These are phyloP conservation scores for Blastobasis adustella DNA, from an alignment of 2,888 invertebrate species.

Conservation along the genomic window DNA sequence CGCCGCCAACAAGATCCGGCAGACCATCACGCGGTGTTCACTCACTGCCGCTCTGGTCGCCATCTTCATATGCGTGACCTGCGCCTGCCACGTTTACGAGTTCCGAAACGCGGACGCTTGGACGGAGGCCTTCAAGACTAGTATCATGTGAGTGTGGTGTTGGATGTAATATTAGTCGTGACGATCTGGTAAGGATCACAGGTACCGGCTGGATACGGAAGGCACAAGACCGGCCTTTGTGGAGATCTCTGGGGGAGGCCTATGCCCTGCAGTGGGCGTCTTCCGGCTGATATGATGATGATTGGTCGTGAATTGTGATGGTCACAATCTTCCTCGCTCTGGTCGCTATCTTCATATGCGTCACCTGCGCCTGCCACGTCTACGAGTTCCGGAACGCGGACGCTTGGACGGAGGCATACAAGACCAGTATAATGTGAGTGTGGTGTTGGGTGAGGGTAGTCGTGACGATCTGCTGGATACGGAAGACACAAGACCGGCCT, in stretches of 20 bases:
- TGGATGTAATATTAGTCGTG: no score
- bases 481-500: no score
- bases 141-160: conserved; percentile 84
- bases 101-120: conserved; percentile 84
- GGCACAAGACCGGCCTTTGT: no score
- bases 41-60: conserved; percentile 85
- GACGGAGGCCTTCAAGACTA: conserved; percentile 84
- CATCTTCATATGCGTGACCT: conserved; percentile 85
- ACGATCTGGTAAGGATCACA: no score
- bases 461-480: no score
- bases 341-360: conserved; percentile 84
- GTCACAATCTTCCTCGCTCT: no score
- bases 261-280: no score
- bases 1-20: conserved; percentile 89
- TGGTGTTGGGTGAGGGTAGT: no score
- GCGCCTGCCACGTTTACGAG: conserved; percentile 89
- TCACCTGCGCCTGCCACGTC: conserved; percentile 87
- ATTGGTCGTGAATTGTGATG: no score
- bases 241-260: no score
- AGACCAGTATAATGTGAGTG: conserved; percentile 89
- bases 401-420: conserved; percentile 85
- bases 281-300: no score
- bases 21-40: conserved; percentile 90
- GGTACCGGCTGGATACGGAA: no score
- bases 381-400: conserved; percentile 87